phyloP scores from a whole-genome alignment of 2,113 vertebrate genomes.

The Sceloporus tristichus region DNA sequence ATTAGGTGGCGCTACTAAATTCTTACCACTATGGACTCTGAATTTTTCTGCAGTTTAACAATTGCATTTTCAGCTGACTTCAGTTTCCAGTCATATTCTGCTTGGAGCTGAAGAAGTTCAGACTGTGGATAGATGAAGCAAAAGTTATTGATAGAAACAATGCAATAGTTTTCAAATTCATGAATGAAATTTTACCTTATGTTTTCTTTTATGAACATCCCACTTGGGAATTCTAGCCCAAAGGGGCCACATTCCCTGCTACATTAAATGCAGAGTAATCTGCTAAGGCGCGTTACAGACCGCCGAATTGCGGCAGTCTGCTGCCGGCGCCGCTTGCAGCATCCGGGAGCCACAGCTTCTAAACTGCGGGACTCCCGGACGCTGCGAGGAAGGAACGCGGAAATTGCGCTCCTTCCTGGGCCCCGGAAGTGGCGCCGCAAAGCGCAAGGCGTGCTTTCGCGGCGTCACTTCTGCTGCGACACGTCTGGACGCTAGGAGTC shows the following conservation, averaged over 20 bases:
- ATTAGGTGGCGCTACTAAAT: background rate
- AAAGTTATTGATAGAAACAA: background rate
- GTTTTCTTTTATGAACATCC: background rate
- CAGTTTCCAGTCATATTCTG: slow-evolving; percentile 77
- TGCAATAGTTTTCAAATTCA: background rate
- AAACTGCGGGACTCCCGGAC: too few relatives aligned
- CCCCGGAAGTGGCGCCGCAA: too few relatives aligned
- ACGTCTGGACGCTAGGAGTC: too few relatives aligned
- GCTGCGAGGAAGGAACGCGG: too few relatives aligned
- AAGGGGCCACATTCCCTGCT: background rate
- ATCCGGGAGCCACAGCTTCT: too few relatives aligned
- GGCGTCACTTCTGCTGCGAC: too few relatives aligned
- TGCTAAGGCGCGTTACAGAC: background rate
- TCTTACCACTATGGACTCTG: slow-evolving; percentile 81
- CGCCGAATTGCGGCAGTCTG: too few relatives aligned
- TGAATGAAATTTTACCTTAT: background rate
- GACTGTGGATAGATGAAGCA: slow-evolving; percentile 67
- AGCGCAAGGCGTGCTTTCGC: too few relatives aligned
- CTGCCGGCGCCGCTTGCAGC: too few relatives aligned
- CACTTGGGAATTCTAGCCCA: background rate
- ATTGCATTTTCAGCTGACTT: slow-evolving; percentile 83
- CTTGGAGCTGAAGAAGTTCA: slow-evolving; percentile 77
- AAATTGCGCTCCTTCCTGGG: too few relatives aligned
- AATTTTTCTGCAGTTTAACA: slow-evolving; percentile 84
- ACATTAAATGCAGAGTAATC: background rate